Evolutionary conservation across 2,888 invertebrate genomes (phyloP).

Genomic region (Limulus polyphemus): DNA sequence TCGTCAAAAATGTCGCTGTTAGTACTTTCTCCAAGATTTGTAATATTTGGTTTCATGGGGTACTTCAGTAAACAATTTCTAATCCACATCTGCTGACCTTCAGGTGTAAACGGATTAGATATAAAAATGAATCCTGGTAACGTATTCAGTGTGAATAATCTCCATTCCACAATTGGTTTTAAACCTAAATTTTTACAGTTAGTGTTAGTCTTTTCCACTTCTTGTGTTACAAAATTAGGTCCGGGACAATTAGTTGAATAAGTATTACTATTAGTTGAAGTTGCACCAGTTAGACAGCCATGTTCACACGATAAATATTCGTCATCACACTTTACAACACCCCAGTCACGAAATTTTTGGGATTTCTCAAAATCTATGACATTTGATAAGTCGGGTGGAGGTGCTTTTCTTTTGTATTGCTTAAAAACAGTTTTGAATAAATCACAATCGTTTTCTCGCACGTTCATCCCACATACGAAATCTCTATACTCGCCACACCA

Average conservation of each 20-base stretch:
- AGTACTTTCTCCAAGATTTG: conserved; percentile 30
- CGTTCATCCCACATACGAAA: neutral
- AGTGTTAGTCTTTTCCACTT: neutral
- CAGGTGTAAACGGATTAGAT: conserved; percentile 62
- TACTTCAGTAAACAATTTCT: conserved; percentile 61
- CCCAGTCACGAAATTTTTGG: neutral
- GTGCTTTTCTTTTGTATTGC: conserved; percentile 59
- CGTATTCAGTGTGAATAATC: conserved; percentile 46
- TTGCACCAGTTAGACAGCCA: too few species aligned
- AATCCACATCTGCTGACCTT: conserved; percentile 73
- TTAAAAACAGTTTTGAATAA: conserved; percentile 61
- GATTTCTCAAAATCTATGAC: conserved; percentile 46
- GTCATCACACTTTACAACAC: too few species aligned
- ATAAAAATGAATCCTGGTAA: conserved; percentile 61
- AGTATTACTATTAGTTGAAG: neutral
- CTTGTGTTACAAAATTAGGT: neutral
- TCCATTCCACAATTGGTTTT: conserved; percentile 46
- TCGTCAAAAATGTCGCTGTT: neutral
- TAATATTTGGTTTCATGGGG: conserved; percentile 50
- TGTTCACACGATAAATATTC: too few species aligned
- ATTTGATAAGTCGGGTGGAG: conserved; percentile 49
- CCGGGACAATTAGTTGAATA: conserved; percentile 18
- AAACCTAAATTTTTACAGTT: conserved; percentile 37
- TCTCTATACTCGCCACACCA: neutral
- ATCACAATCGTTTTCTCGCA: conserved; percentile 7